These are phyloP conservation scores for Chaetorhynchus papuensis DNA, from an alignment of 2,113 vertebrate genomes.

Conservation along the genomic window DNA sequence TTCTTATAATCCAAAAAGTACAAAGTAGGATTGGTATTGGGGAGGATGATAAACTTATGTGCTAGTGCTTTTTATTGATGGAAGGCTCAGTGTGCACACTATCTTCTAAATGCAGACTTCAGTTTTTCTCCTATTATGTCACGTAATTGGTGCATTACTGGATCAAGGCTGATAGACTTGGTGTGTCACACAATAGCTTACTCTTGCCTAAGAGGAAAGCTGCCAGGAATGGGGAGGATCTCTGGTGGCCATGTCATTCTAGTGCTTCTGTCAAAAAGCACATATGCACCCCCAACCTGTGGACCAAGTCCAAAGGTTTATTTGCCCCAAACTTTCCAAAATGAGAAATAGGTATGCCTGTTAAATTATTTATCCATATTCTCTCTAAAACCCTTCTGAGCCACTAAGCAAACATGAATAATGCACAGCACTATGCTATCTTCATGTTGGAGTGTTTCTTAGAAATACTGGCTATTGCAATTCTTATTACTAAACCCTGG, in stretches of 20 bases:
- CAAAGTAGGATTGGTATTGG: neutral
- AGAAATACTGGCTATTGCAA: neutral
- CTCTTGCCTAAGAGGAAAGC: neutral
- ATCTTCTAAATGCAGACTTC: neutral
- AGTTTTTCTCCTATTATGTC: neutral
- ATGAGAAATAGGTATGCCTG: neutral
- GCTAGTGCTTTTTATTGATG: neutral
- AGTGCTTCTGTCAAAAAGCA: neutral
- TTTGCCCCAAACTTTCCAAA: neutral
- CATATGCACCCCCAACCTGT: neutral
- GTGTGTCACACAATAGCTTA: neutral
- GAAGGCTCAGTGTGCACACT: neutral
- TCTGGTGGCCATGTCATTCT: neutral
- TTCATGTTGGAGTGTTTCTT: fast-evolving
- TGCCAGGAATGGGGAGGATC: neutral
- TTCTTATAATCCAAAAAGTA: neutral
- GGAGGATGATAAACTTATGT: neutral
- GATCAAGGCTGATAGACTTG: neutral
- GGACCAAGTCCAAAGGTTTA: neutral
- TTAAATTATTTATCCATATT: neutral
- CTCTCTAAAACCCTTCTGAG: neutral
- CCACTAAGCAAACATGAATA: neutral
- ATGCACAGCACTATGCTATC: neutral
- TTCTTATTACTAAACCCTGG: neutral
- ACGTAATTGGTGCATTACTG: neutral